Evolutionary conservation across 2,888 invertebrate genomes (phyloP).

Genomic region (Harmothoe impar): DNA sequence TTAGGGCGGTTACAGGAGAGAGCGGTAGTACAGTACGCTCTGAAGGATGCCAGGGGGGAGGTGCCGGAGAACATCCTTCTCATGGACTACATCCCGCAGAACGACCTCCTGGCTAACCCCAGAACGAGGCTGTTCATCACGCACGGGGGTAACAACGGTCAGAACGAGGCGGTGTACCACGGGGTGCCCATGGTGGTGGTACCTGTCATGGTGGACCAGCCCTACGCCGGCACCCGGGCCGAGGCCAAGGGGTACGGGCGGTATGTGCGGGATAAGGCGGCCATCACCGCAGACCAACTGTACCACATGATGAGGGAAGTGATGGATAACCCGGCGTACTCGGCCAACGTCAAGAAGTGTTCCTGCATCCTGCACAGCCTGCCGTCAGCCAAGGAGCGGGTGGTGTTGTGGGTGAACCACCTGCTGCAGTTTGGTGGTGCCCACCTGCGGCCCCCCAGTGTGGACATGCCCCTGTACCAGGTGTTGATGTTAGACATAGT

Average conservation of each 20-base stretch:
- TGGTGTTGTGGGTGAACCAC: no score
- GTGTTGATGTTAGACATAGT: no score
- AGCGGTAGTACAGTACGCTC: background rate
- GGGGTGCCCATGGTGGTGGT: constrained; percentile 12
- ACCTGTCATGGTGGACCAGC: background rate
- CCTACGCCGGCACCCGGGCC: background rate
- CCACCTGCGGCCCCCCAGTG: no score
- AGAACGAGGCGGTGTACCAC: constrained; percentile 15
- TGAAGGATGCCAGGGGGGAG: background rate
- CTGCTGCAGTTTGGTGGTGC: no score
- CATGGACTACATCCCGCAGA: constrained; percentile 28
- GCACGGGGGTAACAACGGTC: constrained; percentile 50
- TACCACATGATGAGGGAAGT: no score
- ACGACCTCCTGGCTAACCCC: constrained; percentile 29
- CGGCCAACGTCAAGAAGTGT: no score
- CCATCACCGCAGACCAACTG: no score
- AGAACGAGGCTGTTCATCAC: constrained; percentile 11
- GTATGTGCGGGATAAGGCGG: no score
- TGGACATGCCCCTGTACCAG: no score
- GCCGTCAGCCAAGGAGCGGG: no score
- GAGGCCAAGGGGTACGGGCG: background rate
- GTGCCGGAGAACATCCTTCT: constrained; percentile 26
- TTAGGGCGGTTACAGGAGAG: background rate
- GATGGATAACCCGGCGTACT: no score
- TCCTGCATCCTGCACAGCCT: no score